phyloP scores from a whole-genome alignment of 1,140 invertebrate genomes.

The Hylaeus volcanicus region DNA sequence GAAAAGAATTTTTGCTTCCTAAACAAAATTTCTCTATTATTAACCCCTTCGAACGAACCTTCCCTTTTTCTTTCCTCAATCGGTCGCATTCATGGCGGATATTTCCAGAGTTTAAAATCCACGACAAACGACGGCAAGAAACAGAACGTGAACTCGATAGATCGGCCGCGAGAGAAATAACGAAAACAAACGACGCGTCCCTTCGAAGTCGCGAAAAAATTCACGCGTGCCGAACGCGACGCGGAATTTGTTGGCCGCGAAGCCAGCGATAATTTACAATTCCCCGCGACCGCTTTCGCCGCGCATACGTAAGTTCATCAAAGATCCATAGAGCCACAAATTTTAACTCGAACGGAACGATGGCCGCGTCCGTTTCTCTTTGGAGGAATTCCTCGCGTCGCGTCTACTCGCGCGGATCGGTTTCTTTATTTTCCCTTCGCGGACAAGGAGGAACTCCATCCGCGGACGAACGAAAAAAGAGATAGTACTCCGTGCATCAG shows the following conservation, averaged over 20 bases:
- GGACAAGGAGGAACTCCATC: not conserved
- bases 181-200: not conserved
- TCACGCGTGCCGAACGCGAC: slow-evolving; percentile 6
- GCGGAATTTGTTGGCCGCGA: slow-evolving; percentile 27
- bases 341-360: not conserved
- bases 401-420: too few relatives aligned
- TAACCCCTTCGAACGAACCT: too few relatives aligned
- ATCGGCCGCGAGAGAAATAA: not conserved
- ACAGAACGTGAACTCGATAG: too few relatives aligned
- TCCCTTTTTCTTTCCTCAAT: too few relatives aligned
- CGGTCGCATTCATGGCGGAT: too few relatives aligned
- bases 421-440: not conserved
- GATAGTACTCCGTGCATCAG: too few relatives aligned
- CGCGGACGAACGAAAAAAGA: not conserved
- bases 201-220: not conserved
- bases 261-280: slow-evolving; percentile 19
- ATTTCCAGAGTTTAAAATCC: too few relatives aligned
- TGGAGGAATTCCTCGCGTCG: not conserved
- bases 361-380: not conserved
- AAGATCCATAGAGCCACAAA: slow-evolving; percentile 23
- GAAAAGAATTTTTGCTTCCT: too few relatives aligned
- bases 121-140: too few relatives aligned
- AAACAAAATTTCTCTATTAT: too few relatives aligned
- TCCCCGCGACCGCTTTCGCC: slow-evolving; percentile 6
- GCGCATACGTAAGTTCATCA: not conserved